Conservation (phyloP, 2,113 vertebrate species). For the Ciconia boyciana region DNA sequence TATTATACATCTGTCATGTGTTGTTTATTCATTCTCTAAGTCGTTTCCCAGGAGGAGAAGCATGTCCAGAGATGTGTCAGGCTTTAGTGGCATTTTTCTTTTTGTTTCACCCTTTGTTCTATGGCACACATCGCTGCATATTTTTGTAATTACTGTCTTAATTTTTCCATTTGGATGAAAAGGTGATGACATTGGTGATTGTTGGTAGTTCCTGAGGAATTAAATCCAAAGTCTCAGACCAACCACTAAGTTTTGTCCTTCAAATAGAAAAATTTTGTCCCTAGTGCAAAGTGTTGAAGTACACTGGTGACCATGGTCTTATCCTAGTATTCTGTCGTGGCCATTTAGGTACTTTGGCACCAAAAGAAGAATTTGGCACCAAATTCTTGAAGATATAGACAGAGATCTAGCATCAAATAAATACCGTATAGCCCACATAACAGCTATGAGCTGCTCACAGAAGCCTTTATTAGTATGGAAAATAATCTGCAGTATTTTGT, state of each 20-base stretch:
- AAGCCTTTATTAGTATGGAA: neutral
- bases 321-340: neutral
- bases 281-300: neutral
- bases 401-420: neutral
- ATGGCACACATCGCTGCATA: accelerated
- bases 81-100: neutral
- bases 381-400: neutral
- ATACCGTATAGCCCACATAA: neutral
- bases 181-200: neutral
- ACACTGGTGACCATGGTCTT: neutral
- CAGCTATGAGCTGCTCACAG: neutral
- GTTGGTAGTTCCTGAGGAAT: neutral
- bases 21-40: neutral
- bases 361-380: neutral
- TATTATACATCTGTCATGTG: neutral
- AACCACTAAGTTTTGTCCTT: neutral
- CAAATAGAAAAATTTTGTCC: neutral
- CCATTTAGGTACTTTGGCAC: neutral
- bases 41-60: neutral
- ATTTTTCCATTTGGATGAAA: neutral
- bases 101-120: neutral
- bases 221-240: neutral
- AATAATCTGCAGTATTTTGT: neutral
- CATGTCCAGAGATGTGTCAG: neutral
- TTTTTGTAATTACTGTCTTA: neutral